phyloP scores from a whole-genome alignment of 2,797 vertebrate genomes.

The Bradypodion ventrale region DNA sequence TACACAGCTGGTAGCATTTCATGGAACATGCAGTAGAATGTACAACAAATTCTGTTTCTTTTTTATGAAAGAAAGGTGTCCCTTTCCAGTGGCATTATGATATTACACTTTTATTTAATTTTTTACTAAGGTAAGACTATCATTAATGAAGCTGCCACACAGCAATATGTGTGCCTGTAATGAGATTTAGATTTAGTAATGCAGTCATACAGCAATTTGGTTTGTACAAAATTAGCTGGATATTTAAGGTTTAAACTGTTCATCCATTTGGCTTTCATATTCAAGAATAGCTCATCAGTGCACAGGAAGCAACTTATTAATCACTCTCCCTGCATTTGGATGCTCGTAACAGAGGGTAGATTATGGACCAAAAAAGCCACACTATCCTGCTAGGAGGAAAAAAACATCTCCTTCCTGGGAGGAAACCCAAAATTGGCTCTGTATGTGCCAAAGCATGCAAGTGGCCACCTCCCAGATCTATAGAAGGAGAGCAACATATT shows the following conservation, averaged over 20 bases:
- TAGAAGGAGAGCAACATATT: background rate
- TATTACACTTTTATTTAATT: constrained; percentile 33
- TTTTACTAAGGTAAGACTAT: constrained; percentile 33
- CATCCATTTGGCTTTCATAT: background rate
- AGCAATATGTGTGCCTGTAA: background rate
- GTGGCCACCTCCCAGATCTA: background rate
- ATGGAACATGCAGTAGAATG: constrained; percentile 21
- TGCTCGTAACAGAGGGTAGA: background rate
- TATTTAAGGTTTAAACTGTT: background rate
- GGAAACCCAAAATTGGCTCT: background rate
- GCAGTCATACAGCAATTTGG: background rate
- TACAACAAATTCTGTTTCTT: constrained; percentile 10
- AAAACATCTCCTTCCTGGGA: background rate
- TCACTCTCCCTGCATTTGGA: background rate
- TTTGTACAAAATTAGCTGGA: background rate
- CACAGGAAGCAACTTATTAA: background rate
- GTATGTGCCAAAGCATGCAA: background rate
- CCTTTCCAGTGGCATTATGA: background rate
- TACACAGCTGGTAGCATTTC: background rate
- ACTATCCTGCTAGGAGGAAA: background rate
- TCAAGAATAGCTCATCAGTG: background rate
- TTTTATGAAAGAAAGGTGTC: background rate
- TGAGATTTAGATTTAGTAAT: background rate
- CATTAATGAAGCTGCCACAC: background rate
- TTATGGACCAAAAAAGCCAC: background rate